Evolutionary conservation across 2,113 vertebrate species (phyloP).

Genomic region (Zosterops borbonicus): DNA sequence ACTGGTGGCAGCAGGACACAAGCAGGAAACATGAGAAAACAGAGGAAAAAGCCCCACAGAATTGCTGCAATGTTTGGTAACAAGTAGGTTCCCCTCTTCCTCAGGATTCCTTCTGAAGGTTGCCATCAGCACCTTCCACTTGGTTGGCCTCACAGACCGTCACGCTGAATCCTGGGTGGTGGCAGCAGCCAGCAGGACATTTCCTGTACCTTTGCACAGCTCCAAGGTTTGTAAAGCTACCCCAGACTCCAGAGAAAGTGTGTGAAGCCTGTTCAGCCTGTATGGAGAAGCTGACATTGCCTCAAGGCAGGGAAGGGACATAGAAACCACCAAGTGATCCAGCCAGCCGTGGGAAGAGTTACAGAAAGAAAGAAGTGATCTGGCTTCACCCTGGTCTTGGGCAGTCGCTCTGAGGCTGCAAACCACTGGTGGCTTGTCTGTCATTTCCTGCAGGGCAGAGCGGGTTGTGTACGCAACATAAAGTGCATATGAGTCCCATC

Average conservation of each 20-base stretch:
- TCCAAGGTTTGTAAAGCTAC: not conserved
- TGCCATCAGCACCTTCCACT: not conserved
- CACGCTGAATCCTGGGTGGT: not conserved
- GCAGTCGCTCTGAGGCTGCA: not conserved
- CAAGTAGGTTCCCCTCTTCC: not conserved
- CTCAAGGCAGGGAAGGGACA: constrained; percentile 12
- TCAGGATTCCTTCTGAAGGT: not conserved
- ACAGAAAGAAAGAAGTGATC: not conserved
- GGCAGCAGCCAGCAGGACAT: not conserved
- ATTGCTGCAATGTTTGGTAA: not conserved
- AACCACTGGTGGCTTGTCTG: not conserved
- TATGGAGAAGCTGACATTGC: not conserved
- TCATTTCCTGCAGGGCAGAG: not conserved
- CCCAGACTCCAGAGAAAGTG: not conserved
- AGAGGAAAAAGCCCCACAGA: not conserved
- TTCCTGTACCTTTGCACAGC: not conserved
- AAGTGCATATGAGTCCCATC: not conserved
- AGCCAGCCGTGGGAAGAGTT: not conserved
- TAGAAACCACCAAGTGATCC: not conserved
- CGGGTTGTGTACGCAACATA: not conserved
- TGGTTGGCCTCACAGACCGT: accelerated
- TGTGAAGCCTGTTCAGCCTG: constrained; percentile 12
- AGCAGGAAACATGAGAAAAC: not conserved
- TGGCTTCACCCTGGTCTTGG: not conserved
- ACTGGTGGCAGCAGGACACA: not conserved